Conservation (phyloP, 2,888 invertebrate genomes). For the Neria commutata region DNA sequence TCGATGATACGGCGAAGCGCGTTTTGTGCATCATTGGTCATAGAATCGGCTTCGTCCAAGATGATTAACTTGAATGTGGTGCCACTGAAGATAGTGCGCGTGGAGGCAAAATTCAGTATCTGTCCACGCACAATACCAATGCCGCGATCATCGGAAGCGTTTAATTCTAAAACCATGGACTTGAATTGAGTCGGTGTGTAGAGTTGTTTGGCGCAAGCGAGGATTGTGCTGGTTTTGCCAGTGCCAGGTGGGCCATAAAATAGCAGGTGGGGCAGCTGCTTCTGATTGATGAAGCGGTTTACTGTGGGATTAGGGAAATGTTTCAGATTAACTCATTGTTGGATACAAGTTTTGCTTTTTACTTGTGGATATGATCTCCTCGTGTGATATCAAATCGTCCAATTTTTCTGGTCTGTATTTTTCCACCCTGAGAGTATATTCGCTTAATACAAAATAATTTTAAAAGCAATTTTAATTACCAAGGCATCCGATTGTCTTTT, state of each 20-base stretch:
- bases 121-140: slow-evolving; percentile 94
- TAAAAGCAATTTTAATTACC: slow-evolving; percentile 32
- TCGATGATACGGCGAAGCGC: slow-evolving; percentile 96
- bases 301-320: slow-evolving; percentile 66
- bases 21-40: slow-evolving; percentile 99
- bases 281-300: slow-evolving; percentile 85
- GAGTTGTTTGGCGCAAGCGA: slow-evolving; percentile 92
- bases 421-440: slow-evolving; percentile 78
- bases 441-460: neutral
- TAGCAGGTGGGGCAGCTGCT: slow-evolving; percentile 92
- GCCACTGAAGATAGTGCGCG: slow-evolving; percentile 90
- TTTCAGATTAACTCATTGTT: neutral
- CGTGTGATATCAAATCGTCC: slow-evolving; percentile 94
- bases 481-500: slow-evolving; percentile 47
- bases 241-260: slow-evolving; percentile 99
- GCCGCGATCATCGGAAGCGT: slow-evolving; percentile 98
- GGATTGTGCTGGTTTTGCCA: slow-evolving; percentile 96
- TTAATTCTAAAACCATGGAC: slow-evolving; percentile 93
- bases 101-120: slow-evolving; percentile 95
- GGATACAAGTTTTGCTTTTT: slow-evolving; percentile 54
- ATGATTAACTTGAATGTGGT: slow-evolving; percentile 96
- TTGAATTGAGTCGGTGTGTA: slow-evolving; percentile 88
- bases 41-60: slow-evolving; percentile 98
- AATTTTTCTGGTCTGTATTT: slow-evolving; percentile 94
- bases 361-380: slow-evolving; percentile 97